Conservation (phyloP, 2,113 vertebrate genomes). For the Callithrix jacchus region DNA sequence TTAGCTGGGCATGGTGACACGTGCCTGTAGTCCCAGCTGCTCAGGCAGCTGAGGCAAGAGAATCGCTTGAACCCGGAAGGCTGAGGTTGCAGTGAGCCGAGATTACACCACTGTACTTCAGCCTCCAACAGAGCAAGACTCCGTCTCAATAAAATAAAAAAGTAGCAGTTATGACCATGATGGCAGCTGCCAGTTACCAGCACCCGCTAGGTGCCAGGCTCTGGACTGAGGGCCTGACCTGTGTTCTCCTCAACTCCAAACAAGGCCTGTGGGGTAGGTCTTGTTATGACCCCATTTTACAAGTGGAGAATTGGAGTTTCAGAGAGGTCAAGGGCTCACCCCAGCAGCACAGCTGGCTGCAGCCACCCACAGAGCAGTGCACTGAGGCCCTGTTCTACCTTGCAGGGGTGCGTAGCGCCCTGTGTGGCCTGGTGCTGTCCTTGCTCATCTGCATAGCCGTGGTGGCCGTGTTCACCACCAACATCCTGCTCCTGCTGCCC, state of each 20-base stretch:
- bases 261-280: no score
- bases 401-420: constrained; percentile 95
- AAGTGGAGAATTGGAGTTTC: not conserved
- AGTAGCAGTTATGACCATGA: not conserved
- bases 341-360: not conserved
- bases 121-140: no score
- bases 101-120: no score
- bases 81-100: no score
- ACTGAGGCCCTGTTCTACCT: not conserved
- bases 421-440: constrained; percentile 94
- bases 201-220: not conserved
- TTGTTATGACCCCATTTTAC: not conserved
- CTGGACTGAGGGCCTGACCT: not conserved
- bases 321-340: not conserved
- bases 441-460: constrained; percentile 95
- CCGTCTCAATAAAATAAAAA: not conserved
- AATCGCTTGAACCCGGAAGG: no score
- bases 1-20: no score
- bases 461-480: constrained; percentile 94
- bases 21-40: no score
- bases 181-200: no score
- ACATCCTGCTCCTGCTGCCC: constrained; percentile 92
- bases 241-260: not conserved
- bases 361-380: fast-evolving
- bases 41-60: no score